Evolutionary conservation across 2,888 invertebrate genomes (phyloP), one percentile per base, ranked within the genome.

Genomic region (Molanna angustata): DNA sequence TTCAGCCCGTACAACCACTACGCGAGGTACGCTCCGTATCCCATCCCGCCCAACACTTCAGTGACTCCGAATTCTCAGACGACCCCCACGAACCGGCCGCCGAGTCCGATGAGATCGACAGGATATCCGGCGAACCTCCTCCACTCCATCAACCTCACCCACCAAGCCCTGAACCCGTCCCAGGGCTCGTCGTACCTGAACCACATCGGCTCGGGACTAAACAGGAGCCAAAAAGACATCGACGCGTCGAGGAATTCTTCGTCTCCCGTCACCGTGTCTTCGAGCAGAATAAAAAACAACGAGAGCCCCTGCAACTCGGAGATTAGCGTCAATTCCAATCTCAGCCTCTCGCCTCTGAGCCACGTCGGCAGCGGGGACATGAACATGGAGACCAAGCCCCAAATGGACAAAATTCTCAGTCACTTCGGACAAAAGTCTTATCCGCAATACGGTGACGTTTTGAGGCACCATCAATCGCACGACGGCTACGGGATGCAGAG

Each of bases 1-100:
- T 84, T 80, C 68, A 67, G 68, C 13, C 82, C 79, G 17, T 87
- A 82, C 65, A 69, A 74, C 1, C 75, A 76, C 62, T 71, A 82
- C 75, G 62, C 76, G 74, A 16, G 72, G 20, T 73, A 78, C 62
- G 65, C 72, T 51, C 73, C 80, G 66, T 67, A 82, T 71, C 62
- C 80, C 72, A 58, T 78, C 63, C 68, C 72, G 59, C 68, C 71
- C 66, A 60, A 73, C 64, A 0, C 69, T 74, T 61, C 66, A 73
- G 45, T 70, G 66, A 47, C 72, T 67, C 55, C 66, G 71, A 69
- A 69, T 80, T 78, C 73, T 14, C 47, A 61, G 62, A 45, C 65
- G 66, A 63, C 64, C 64, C 66, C 11, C 65, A 66, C 61, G 61
- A 66, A 19, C 41, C 52, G 14, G 65, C 67, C 9, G 66, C 67